Percentiles rank a stretch among this genome's conserved stretches.
These are phyloP conservation scores for Sterna hirundo DNA, from an alignment of 2,113 vertebrate species.

Conservation along the genomic window DNA sequence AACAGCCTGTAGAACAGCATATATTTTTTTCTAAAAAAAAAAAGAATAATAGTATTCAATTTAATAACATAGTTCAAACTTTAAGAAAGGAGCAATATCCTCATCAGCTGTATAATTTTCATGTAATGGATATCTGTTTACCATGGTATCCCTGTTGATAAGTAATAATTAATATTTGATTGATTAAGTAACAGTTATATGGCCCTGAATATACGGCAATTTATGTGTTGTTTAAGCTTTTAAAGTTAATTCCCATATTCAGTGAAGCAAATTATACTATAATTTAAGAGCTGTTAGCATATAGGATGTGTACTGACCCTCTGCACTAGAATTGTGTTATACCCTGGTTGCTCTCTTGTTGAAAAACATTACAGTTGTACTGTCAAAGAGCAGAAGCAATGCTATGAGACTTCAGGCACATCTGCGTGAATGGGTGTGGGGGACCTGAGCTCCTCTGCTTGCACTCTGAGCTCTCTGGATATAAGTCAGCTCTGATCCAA, in stretches of 20 bases:
- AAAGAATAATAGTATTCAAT: background rate
- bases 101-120: slow-evolving; percentile 15
- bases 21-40: background rate
- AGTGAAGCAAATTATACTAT: background rate
- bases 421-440: background rate
- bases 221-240: background rate
- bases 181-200: slow-evolving; percentile 10
- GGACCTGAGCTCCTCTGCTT: background rate
- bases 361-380: background rate
- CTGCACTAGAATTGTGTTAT: background rate
- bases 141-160: background rate
- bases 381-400: background rate
- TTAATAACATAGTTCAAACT: background rate
- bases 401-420: background rate
- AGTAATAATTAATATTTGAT: slow-evolving; percentile 15
- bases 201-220: background rate
- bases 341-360: background rate
- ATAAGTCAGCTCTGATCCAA: background rate
- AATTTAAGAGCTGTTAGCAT: background rate
- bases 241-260: background rate
- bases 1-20: background rate
- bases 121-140: background rate
- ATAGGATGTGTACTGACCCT: background rate
- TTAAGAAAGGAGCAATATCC: background rate
- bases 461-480: background rate